A percentile compares a stretch with the other conserved stretches of the same genome.
Evolutionary conservation across 92 coral and sea anemone genomes (phyloP).

Genomic region (Palythoa grandiflora): DNA sequence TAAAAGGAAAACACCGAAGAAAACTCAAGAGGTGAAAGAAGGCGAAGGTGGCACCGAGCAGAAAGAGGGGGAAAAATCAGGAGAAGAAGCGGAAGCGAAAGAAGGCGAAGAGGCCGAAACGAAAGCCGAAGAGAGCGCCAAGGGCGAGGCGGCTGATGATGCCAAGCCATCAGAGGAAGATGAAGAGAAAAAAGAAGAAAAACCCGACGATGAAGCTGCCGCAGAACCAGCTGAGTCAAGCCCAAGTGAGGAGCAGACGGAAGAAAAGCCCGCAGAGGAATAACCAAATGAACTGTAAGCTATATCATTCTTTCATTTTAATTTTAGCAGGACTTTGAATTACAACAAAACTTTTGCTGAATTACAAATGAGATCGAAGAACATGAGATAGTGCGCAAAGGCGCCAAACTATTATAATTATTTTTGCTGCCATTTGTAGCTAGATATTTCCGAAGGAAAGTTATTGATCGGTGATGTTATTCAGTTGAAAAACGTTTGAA

Average conservation of each 20-base stretch:
- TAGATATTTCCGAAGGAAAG: constrained; percentile 24
- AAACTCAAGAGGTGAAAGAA: constrained; percentile 56
- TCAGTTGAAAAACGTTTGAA: background rate
- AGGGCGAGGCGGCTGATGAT: constrained; percentile 47
- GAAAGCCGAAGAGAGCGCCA: constrained; percentile 48
- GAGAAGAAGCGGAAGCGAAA: constrained; percentile 59
- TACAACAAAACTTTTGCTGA: constrained; percentile 24
- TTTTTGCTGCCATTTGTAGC: constrained; percentile 39
- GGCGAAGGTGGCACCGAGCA: constrained; percentile 65
- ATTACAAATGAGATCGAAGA: constrained; percentile 39
- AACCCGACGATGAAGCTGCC: constrained; percentile 51
- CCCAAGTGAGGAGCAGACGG: constrained; percentile 70
- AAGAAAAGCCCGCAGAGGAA: constrained; percentile 70
- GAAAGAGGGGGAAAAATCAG: constrained; percentile 64
- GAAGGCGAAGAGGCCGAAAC: constrained; percentile 57
- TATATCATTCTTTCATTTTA: constrained; percentile 40
- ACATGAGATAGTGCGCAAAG: constrained; percentile 45
- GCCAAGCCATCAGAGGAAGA: constrained; percentile 60
- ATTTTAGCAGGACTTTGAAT: constrained; percentile 48
- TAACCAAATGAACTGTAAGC: constrained; percentile 72
- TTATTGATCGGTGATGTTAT: constrained; percentile 13
- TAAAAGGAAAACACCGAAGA: constrained; percentile 80
- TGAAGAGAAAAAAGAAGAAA: constrained; percentile 65
- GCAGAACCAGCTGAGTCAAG: constrained; percentile 60
- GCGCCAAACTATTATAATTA: constrained; percentile 36